These are phyloP conservation scores for Hesperophylax magnus DNA, from an alignment of 1,140 invertebrate species.

Conservation along the genomic window DNA sequence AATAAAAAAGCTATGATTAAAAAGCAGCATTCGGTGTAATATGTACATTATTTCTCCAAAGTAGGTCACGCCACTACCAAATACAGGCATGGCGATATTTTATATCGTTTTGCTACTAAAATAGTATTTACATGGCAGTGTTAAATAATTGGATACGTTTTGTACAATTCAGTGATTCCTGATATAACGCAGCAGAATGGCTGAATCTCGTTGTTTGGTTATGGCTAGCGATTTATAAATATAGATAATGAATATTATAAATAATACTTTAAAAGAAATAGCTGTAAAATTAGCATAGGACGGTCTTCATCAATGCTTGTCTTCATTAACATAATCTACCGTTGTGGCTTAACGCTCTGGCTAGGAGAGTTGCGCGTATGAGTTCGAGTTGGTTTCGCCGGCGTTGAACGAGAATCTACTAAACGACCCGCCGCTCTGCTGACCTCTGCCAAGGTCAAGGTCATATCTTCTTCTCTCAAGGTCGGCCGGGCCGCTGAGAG, in stretches of 20 bases:
- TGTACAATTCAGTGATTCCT: no score
- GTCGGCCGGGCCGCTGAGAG: slow-evolving; percentile 28
- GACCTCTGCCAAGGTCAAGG: slow-evolving; percentile 65
- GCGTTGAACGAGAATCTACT: slow-evolving; percentile 46
- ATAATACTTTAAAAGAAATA: slow-evolving; percentile 35
- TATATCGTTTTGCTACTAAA: no score
- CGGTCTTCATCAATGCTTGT: background rate
- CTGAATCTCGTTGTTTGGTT: slow-evolving; percentile 24
- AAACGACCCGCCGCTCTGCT: slow-evolving; percentile 43
- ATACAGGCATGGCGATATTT: no score
- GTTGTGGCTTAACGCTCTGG: slow-evolving; percentile 25
- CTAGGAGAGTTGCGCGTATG: slow-evolving; percentile 52
- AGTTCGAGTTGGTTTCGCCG: slow-evolving; percentile 45
- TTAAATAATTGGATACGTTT: no score
- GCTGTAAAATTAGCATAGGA: slow-evolving; percentile 13
- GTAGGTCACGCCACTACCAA: no score
- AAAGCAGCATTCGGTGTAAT: no score
- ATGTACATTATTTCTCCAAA: no score
- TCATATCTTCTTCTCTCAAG: slow-evolving; percentile 61
- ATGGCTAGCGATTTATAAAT: slow-evolving; percentile 35
- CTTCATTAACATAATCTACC: slow-evolving; percentile 26
- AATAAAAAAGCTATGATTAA: no score
- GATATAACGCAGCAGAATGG: background rate
- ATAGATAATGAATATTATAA: slow-evolving; percentile 29
- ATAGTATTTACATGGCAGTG: no score